Evolutionary conservation across 2,113 vertebrate species (phyloP).

Genomic region (Naja naja): DNA sequence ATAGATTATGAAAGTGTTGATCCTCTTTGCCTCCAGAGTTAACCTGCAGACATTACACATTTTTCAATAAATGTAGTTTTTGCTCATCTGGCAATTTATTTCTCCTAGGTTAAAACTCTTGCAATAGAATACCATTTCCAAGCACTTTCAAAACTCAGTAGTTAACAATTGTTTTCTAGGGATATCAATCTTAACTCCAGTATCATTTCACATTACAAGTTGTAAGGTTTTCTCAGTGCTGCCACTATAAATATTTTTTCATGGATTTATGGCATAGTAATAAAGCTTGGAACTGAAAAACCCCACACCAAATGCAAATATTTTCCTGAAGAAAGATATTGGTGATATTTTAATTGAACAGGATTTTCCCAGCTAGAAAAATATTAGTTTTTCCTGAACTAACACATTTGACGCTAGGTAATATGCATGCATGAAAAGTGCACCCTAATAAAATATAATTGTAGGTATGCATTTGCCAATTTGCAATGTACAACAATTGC

Average conservation of each 20-base stretch:
- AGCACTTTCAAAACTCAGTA: constrained; percentile 34
- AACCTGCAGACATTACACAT: constrained; percentile 37
- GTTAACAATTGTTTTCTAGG: constrained; percentile 25
- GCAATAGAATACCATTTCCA: constrained; percentile 33
- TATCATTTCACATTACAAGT: constrained; percentile 23
- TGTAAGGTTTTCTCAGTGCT: constrained; percentile 8
- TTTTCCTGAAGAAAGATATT: constrained; percentile 24
- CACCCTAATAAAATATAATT: neutral
- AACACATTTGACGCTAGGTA: neutral
- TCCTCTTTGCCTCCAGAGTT: constrained; percentile 19
- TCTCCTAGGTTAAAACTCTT: constrained; percentile 35
- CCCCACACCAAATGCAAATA: constrained; percentile 8
- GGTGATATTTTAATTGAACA: constrained; percentile 6
- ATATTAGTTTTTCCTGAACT: neutral
- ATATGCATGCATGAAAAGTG: neutral
- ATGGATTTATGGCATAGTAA: neutral
- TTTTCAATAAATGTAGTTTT: constrained; percentile 47
- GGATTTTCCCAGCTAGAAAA: neutral
- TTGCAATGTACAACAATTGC: constrained; percentile 29
- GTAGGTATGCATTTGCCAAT: constrained; percentile 53
- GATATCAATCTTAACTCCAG: constrained; percentile 33
- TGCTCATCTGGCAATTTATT: constrained; percentile 38
- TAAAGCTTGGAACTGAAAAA: constrained; percentile 27
- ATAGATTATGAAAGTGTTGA: neutral
- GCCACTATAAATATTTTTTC: constrained; percentile 33